Conservation (phyloP, 2,113 vertebrate species). For the Stictonetta naevosa region DNA sequence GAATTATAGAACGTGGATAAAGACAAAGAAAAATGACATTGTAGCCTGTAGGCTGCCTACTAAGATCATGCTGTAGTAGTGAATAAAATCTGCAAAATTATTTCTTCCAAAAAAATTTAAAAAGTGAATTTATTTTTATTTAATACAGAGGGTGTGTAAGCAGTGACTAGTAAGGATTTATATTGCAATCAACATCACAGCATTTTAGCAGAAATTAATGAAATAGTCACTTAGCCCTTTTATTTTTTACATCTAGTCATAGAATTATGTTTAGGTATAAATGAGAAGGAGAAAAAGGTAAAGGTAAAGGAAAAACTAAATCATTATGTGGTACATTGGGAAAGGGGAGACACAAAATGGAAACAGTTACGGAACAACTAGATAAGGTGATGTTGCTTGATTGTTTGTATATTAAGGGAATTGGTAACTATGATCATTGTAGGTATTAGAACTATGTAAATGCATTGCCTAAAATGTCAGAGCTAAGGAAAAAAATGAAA, state of each 20-base stretch:
- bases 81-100: slow-evolving; percentile 1
- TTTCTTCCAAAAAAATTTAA: neutral
- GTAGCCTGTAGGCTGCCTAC: neutral
- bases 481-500: neutral
- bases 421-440: fast-evolving
- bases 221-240: neutral
- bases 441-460: neutral
- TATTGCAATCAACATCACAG: neutral
- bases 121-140: neutral
- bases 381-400: neutral
- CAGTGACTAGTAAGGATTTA: neutral
- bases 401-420: neutral
- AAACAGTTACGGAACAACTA: neutral
- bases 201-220: neutral
- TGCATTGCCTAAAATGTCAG: neutral
- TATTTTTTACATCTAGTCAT: neutral
- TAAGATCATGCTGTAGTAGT: neutral
- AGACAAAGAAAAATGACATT: neutral
- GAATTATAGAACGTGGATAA: slow-evolving; percentile 11
- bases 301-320: neutral
- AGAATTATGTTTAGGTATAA: neutral
- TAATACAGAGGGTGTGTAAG: neutral
- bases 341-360: neutral
- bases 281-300: neutral
- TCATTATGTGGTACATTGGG: neutral